These are phyloP conservation scores for Galeruca laticollis DNA, from an alignment of 2,888 invertebrate species.

Conservation along the genomic window DNA sequence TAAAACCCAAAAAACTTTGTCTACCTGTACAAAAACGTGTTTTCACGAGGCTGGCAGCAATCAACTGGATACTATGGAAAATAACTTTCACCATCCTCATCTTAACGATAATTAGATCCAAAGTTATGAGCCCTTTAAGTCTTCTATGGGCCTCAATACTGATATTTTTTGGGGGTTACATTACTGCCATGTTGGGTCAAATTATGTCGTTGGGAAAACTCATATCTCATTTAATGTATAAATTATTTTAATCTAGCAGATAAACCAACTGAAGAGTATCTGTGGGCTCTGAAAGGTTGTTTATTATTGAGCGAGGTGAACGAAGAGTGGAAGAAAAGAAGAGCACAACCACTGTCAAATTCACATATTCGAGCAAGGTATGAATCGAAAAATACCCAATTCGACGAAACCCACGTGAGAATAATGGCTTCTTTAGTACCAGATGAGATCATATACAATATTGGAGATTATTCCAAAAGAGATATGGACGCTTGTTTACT, in stretches of 20 bases:
- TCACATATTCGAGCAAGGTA: slow-evolving; percentile 5
- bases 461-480: slow-evolving; percentile 69
- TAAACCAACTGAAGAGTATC: slow-evolving; percentile 14
- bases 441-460: slow-evolving; percentile 74
- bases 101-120: too few relatives aligned
- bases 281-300: slow-evolving; percentile 37
- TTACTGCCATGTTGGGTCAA: too few relatives aligned
- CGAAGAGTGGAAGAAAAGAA: slow-evolving; percentile 46
- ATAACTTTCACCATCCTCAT: too few relatives aligned
- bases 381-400: not conserved
- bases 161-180: too few relatives aligned
- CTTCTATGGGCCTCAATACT: too few relatives aligned
- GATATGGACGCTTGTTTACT: slow-evolving; percentile 72
- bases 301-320: slow-evolving; percentile 36
- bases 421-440: slow-evolving; percentile 75
- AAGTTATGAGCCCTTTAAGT: too few relatives aligned
- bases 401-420: slow-evolving; percentile 62
- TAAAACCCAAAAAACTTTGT: too few relatives aligned
- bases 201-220: too few relatives aligned
- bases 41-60: too few relatives aligned
- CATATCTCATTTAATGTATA: not conserved
- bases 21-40: too few relatives aligned
- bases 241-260: not conserved
- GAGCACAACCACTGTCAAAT: slow-evolving; percentile 40
- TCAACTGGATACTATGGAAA: too few relatives aligned